Evolutionary conservation across 2,797 vertebrate species (phyloP), one percentile per base, ranked within the genome.

Genomic region (Pyrrhura leucotis): DNA sequence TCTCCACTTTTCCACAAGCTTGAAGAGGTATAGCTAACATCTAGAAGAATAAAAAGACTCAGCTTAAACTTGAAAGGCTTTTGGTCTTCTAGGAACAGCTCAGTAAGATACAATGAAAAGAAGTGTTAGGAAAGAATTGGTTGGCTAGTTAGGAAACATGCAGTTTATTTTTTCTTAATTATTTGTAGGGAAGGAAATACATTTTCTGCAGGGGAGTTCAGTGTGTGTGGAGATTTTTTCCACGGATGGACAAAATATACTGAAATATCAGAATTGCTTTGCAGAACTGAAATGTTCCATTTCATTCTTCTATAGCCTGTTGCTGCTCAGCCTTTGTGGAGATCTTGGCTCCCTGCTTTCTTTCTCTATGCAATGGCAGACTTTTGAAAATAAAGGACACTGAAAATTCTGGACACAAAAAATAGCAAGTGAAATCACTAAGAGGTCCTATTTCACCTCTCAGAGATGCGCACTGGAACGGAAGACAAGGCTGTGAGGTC

Each of bases 381-480:
- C 29, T 83, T 83, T 37, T 68, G 45, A 82, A 92, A 87, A 53
- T 25, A 69, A 3, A 50, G 23, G 20, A 65, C 10, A 15, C 5
- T 48, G 67, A 82, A 89, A 71, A 71, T 53, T 10, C 39, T 81
- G 54, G 19, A 14, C 10, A 39, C 28, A 22, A 71, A 66, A 91
- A 71, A 10, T 9, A 40, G 9, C n/a, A 20, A 26, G 12, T 3
- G 14, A 89, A 83, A 79, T 89, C 35, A 51, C 22, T 44, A 25
- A n/a, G 23, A 39, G 5, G 33, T 65, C 21, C 14, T 74, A 16
- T 66, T 91, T 83, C 33, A 53, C 4, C 13, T 83, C 45, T 58
- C 50, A 65, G 47, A 74, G 20, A 44, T 67, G 28, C 65, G 14
- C 25, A 84, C 2, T 0, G 0, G 18, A 45, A 14, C 23, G 47